Evolutionary conservation across 1,140 invertebrate genomes (phyloP), one percentile per base, ranked within the genome.

Genomic region (Caenorhabditis inopinata): DNA sequence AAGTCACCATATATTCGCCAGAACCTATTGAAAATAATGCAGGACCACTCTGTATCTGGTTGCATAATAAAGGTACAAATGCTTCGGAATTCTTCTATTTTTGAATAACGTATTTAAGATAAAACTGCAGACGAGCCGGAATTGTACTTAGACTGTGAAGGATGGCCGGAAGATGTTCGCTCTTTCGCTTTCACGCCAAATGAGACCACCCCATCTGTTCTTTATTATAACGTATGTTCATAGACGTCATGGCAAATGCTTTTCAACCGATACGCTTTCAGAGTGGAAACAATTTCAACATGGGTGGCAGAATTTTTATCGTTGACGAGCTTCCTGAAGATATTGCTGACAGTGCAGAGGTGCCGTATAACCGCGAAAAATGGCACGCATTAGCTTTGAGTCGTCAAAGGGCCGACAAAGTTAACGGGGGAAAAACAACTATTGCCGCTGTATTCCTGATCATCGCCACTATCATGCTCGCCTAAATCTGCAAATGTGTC

Each of bases 291-390:
- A 94, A 95, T 82, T 91, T 92, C 1, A 94, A 95, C 85, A 95
- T 95, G 94, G 94, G 94, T 23, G 94, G 93, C 92, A 94, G 94
- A 89, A 94, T 96, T 83, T 92, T 93, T 83, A 92, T 96, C 23
- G 92, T 96, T 0, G 94, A 96, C 32, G 87, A 88, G 68, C 79
- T 88, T 12, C 87, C 87, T 1, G 77, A 51, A 9, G 68, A 87
- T 58, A 74, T 88, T 5, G 80, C 79, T n/a, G 82, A 88, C 47
- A 79, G 85, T 47, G 47, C 78, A 16, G 87, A 87, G 53, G 84
- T 85, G 47, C 85, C 85, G 9, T 86, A 84, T 51, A 49, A 79
- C 23, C 85, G 82, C 48, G 85, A 86, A 25, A 73, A 79, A 11
- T 85, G 85, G 83, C 47, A 68, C n/a, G 38, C 58, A 2, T 21